Evolutionary conservation across 2,113 vertebrate species (phyloP), one percentile per base, ranked within the genome.

Genomic region (Dasyornis broadbenti): DNA sequence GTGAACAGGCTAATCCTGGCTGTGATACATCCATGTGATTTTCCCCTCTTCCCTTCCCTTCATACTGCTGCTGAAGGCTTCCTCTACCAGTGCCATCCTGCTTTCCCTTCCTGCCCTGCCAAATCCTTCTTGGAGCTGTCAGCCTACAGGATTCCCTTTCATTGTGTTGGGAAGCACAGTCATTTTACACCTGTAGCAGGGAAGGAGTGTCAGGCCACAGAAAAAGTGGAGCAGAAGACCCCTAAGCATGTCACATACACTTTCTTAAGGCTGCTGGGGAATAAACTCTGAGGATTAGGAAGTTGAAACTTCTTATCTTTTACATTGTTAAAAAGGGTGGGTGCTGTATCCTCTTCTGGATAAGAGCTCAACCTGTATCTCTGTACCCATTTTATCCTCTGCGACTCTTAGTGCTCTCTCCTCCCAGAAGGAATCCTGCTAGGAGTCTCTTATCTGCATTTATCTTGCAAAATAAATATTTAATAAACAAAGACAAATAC

Each of bases 381-480:
- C 44, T 63, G 24, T 56, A 50, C 18, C 11, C 15, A 31, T 77
- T 89, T 90, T 80, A 57, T 86, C 35, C 22, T 82, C 27, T 56
- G n/a, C 56, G 56, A 39, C n/a, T 81, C 28, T n/a, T 61, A 61
- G n/a, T 0, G 0, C 24, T 59, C 31, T 47, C 30, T 75, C 4
- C 18, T 75, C 59, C 44, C 40, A 60, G 61, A 71, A 84, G 40
- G 45, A 94, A 86, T 50, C 40, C 56, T 3, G 3, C 31, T 44
- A 87, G 82, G 60, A 80, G 15, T n/a, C 21, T 33, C 44, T 92
- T 90, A 78, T 79, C 56, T 0, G 1, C n/a, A 42, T 82, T 95
- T 84, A 84, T 93, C 80, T 86, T 76, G 57, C 68, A 95, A 89
- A 86, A 89, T 78, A 96, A 96, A 94, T 94, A 93, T 90, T 95